These are phyloP conservation scores for Monopterus albus DNA, from an alignment of 2,113 vertebrate species.

Conservation along the genomic window DNA sequence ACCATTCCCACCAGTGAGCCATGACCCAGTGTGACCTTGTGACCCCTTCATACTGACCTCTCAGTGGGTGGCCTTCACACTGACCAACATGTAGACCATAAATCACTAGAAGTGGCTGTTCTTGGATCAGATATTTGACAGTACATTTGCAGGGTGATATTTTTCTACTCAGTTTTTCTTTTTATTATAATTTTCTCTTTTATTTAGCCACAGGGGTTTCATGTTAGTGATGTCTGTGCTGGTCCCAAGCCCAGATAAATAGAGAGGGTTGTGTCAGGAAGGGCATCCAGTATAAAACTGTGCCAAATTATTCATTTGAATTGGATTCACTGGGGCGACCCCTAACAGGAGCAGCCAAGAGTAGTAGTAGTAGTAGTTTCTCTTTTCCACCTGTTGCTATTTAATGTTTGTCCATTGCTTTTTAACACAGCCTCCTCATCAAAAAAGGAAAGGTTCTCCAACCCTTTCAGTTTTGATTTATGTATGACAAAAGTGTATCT, in stretches of 20 bases:
- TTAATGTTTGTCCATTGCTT: neutral
- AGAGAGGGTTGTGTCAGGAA: too few species aligned
- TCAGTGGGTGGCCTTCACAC: slow-evolving; percentile 74
- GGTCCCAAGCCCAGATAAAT: too few species aligned
- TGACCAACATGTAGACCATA: slow-evolving; percentile 47
- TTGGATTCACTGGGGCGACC: too few species aligned
- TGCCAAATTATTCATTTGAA: too few species aligned
- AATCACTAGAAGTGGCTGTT: slow-evolving; percentile 39
- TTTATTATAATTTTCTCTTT: too few species aligned
- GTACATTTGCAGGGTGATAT: neutral
- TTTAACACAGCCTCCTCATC: neutral
- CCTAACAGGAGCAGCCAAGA: too few species aligned
- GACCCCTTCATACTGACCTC: slow-evolving; percentile 70
- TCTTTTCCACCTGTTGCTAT: neutral
- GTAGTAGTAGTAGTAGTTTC: too few species aligned
- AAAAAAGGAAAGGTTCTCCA: neutral
- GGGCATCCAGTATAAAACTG: too few species aligned
- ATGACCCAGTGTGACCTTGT: slow-evolving; percentile 57
- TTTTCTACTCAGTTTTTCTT: neutral
- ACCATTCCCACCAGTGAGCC: slow-evolving; percentile 65
- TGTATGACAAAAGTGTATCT: neutral
- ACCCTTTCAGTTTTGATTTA: neutral
- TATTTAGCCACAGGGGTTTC: too few species aligned
- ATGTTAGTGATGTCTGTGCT: too few species aligned
- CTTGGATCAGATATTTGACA: slow-evolving; percentile 25